Evolutionary conservation across 2,113 vertebrate species (phyloP).

Genomic region (Alaudala cheleensis): DNA sequence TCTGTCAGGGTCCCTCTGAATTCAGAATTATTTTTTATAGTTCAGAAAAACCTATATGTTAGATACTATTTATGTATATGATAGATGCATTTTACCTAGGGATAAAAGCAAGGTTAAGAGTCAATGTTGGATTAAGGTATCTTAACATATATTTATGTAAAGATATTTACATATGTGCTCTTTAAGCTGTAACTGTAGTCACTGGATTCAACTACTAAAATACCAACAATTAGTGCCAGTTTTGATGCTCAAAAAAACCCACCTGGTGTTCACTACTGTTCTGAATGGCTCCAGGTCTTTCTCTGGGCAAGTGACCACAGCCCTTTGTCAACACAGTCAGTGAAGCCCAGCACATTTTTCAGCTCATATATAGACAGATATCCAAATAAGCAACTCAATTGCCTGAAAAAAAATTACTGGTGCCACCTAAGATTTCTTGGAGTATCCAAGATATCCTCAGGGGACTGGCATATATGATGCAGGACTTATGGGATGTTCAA

Average conservation of each 20-base stretch:
- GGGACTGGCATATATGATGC: background rate
- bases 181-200: background rate
- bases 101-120: background rate
- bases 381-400: background rate
- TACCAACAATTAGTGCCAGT: accelerated
- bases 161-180: background rate
- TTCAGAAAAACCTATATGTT: background rate
- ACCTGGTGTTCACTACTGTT: background rate
- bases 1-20: background rate
- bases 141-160: background rate
- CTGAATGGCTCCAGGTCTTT: background rate
- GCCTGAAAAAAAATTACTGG: background rate
- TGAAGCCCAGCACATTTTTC: background rate
- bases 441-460: background rate
- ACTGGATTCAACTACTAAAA: background rate
- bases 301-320: background rate
- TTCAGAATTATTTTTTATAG: background rate
- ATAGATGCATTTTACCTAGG: background rate
- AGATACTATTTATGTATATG: background rate
- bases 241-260: background rate
- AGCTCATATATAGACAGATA: background rate
- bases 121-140: background rate
- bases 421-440: background rate
- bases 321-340: background rate
- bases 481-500: background rate